Evolutionary conservation across 2,113 vertebrate genomes (phyloP).

Genomic region (Corythaeola cristata): DNA sequence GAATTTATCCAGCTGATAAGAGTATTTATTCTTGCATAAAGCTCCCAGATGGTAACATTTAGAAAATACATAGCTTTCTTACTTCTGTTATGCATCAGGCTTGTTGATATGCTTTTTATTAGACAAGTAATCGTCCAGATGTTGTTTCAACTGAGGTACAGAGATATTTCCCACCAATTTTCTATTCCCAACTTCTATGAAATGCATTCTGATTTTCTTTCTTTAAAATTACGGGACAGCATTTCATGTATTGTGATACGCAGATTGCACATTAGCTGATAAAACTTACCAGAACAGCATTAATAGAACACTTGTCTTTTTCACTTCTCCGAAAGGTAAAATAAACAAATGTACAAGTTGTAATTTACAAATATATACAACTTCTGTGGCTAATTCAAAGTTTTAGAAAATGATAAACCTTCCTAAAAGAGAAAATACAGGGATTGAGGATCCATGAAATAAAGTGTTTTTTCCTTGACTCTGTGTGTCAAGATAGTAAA

Average conservation of each 20-base stretch:
- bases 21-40: constrained; percentile 18
- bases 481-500: background rate
- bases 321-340: background rate
- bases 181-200: background rate
- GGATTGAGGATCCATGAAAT: background rate
- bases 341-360: background rate
- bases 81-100: background rate
- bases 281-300: background rate
- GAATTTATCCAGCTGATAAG: background rate
- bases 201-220: background rate
- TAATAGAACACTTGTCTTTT: background rate
- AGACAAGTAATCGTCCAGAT: background rate
- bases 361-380: background rate
- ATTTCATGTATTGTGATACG: background rate
- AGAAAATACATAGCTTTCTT: background rate
- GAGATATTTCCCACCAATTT: background rate
- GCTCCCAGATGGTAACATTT: background rate
- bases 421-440: background rate
- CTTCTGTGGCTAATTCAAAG: background rate
- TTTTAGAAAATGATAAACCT: background rate
- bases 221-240: background rate
- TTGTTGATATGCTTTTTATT: background rate
- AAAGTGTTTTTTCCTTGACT: background rate
- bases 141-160: background rate
- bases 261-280: background rate